These are phyloP conservation scores for Phylloscopus collybita DNA, from an alignment of 2,797 vertebrate genomes.

Conservation along the genomic window DNA sequence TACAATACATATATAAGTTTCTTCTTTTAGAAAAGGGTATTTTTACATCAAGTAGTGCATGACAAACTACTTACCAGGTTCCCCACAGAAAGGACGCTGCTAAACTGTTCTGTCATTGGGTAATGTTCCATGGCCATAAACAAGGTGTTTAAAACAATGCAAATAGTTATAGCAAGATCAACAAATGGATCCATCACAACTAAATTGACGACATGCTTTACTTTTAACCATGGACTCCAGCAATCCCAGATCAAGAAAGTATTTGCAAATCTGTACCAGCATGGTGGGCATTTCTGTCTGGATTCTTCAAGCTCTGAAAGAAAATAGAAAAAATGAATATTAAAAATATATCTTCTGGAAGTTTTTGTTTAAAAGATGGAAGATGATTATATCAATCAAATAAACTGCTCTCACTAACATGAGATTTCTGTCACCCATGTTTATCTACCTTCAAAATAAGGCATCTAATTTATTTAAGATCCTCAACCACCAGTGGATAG, in stretches of 20 bases:
- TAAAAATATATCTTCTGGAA: not conserved
- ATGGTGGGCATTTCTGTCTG: conserved; percentile 90
- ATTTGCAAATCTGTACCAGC: conserved; percentile 91
- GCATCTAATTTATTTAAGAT: not conserved
- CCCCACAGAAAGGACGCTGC: conserved; percentile 80
- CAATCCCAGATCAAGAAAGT: conserved; percentile 95
- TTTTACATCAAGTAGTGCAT: not conserved
- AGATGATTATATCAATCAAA: not conserved
- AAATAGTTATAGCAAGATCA: conserved; percentile 93
- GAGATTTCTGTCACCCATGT: not conserved
- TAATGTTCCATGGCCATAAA: conserved; percentile 99
- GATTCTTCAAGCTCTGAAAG: conserved; percentile 91
- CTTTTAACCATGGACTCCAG: conserved; percentile 87
- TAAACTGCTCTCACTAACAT: not conserved
- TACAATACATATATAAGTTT: not conserved
- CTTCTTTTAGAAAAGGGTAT: not conserved
- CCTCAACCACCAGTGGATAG: not conserved
- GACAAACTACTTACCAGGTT: conserved; percentile 85
- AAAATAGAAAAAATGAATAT: not conserved
- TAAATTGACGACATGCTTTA: conserved; percentile 85
- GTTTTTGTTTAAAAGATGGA: not conserved
- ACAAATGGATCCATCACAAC: conserved; percentile 96
- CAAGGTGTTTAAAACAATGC: conserved; percentile 95
- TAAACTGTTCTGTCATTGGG: conserved; percentile 80
- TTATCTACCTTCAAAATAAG: not conserved